Evolutionary conservation across 2,888 invertebrate species (phyloP).

Genomic region (Actias luna): DNA sequence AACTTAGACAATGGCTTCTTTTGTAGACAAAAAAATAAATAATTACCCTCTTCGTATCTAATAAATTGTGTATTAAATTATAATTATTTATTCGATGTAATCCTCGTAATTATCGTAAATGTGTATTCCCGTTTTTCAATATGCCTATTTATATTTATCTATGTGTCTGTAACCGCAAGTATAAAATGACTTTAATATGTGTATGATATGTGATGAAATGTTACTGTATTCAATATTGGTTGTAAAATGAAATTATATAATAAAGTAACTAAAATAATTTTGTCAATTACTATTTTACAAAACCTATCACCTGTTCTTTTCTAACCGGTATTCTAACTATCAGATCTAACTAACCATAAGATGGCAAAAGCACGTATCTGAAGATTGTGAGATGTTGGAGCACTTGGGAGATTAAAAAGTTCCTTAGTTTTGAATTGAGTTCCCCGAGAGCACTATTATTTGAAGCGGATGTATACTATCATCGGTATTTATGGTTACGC

Average conservation of each 20-base stretch:
- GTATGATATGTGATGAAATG: constrained; percentile 73
- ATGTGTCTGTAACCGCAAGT: constrained; percentile 73
- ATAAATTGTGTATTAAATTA: constrained; percentile 38
- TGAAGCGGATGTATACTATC: too few species aligned
- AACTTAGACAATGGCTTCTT: background rate
- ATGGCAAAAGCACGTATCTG: too few species aligned
- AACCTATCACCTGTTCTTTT: background rate
- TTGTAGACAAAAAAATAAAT: background rate
- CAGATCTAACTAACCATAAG: background rate
- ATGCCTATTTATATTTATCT: constrained; percentile 55
- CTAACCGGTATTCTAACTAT: too few species aligned
- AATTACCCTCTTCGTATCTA: constrained; percentile 33
- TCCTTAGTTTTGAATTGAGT: too few species aligned
- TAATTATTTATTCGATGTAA: constrained; percentile 34
- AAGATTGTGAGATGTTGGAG: too few species aligned
- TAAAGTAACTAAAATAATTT: constrained; percentile 70
- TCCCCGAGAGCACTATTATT: too few species aligned
- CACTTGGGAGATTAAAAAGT: too few species aligned
- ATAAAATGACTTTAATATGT: constrained; percentile 58
- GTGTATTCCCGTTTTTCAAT: constrained; percentile 26
- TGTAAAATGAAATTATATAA: constrained; percentile 80
- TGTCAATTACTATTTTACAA: constrained; percentile 2
- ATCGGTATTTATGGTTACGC: too few species aligned
- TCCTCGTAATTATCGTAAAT: constrained; percentile 39
- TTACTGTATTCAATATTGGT: constrained; percentile 77